Conservation (phyloP, 2,113 vertebrate species). For the Oncorhynchus clarkii region DNA sequence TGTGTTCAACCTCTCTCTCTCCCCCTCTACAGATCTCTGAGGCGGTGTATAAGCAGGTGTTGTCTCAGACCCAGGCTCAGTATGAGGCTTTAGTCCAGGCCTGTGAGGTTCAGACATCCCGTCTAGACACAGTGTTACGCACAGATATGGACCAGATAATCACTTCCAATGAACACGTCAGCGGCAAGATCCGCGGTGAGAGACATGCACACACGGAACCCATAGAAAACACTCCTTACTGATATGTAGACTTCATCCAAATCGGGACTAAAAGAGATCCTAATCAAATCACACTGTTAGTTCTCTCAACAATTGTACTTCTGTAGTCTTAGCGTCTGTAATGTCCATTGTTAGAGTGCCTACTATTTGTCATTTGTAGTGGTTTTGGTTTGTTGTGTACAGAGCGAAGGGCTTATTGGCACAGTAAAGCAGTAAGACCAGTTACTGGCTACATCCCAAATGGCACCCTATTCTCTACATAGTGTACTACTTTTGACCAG, state of each 20-base stretch:
- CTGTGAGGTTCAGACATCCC: conserved; percentile 73
- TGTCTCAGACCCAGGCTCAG: conserved; percentile 74
- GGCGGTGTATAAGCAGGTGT: conserved; percentile 85
- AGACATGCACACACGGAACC: not conserved
- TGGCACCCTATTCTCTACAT: conserved; percentile 1
- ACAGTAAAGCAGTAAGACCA: conserved; percentile 9
- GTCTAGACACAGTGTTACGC: conserved; percentile 84
- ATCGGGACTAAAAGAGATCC: too few species aligned
- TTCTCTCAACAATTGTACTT: not conserved
- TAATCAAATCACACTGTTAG: not conserved
- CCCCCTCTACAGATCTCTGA: conserved; percentile 82
- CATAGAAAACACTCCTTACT: not conserved
- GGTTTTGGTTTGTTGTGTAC: conserved; percentile 1
- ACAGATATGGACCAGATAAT: conserved; percentile 98
- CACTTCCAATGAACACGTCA: conserved; percentile 92
- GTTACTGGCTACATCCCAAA: conserved; percentile 15
- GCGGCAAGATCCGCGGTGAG: conserved; percentile 88
- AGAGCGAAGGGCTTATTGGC: conserved; percentile 10
- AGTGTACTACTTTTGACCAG: conserved; percentile 18
- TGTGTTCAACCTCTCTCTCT: not conserved
- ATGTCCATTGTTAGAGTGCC: conserved; percentile 17
- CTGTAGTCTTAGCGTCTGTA: not conserved
- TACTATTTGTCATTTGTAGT: conserved; percentile 19
- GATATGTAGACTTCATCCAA: not conserved
- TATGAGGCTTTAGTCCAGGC: conserved; percentile 69